These are phyloP conservation scores for Acrocyrtus sp. DNA, from an alignment of 2,888 invertebrate genomes.

Conservation along the genomic window DNA sequence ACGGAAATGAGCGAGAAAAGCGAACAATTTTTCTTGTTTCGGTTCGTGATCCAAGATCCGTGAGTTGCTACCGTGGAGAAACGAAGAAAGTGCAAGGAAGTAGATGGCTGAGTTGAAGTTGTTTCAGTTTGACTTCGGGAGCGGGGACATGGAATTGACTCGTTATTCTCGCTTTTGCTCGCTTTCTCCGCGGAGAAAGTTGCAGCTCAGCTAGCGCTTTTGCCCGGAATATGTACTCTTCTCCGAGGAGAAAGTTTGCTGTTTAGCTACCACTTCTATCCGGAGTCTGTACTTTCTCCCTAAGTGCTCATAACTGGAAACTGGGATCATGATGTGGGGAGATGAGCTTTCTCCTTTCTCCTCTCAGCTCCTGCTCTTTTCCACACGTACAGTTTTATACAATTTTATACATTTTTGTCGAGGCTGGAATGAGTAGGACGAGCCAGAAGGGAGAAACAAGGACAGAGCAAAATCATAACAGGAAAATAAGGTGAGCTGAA, in stretches of 20 bases:
- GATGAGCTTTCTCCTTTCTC: neutral
- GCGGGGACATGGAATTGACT: neutral
- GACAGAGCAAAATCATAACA: neutral
- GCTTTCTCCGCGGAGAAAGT: constrained; percentile 17
- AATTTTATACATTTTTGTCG: too few relatives aligned
- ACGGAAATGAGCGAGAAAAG: neutral
- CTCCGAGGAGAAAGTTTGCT: constrained; percentile 27
- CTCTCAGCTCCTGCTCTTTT: neutral
- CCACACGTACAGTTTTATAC: too few relatives aligned
- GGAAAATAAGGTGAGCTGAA: constrained; percentile 26
- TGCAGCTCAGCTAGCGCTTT: constrained; percentile 9
- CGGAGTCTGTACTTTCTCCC: constrained; percentile 32
- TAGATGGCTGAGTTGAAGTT: neutral
- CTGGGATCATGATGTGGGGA: neutral
- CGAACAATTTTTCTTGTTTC: neutral
- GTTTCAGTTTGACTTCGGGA: neutral
- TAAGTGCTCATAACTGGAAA: constrained; percentile 13
- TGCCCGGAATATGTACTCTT: constrained; percentile 35
- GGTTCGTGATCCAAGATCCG: neutral
- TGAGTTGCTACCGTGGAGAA: too few relatives aligned
- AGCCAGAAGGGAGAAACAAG: neutral
- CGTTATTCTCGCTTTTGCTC: too few relatives aligned
- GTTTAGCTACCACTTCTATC: constrained; percentile 15
- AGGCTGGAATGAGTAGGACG: too few relatives aligned
- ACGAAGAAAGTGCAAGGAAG: neutral